A percentile compares a stretch with the other conserved stretches of the same genome.
Conservation (phyloP, 2,797 vertebrate species). For the Coendou prehensilis region DNA sequence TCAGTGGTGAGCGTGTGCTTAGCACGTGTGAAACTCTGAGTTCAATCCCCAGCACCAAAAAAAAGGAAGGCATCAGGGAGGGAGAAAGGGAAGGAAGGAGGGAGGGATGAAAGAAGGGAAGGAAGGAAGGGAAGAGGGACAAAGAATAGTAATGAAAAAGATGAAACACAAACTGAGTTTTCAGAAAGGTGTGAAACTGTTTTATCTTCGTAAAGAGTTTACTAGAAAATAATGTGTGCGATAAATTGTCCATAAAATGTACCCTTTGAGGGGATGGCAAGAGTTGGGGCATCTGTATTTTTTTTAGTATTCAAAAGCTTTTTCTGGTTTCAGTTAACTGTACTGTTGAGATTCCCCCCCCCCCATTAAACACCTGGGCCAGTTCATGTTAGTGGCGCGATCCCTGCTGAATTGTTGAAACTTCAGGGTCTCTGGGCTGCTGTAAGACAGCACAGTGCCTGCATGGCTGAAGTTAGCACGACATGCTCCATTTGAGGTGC, state of each 20-base stretch:
- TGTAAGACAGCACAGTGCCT: slow-evolving; percentile 68
- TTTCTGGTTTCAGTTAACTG: slow-evolving; percentile 86
- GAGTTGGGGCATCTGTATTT: slow-evolving; percentile 61
- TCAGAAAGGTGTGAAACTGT: slow-evolving; percentile 62
- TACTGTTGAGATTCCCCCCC: slow-evolving; percentile 74
- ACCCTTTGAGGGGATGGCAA: neutral
- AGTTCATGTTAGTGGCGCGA: slow-evolving; percentile 74
- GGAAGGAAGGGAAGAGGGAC: neutral
- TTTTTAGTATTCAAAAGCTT: slow-evolving; percentile 78
- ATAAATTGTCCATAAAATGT: slow-evolving; percentile 71
- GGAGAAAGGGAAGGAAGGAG: neutral
- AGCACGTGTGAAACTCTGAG: neutral
- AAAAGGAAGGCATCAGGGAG: neutral
- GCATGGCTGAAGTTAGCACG: slow-evolving; percentile 84
- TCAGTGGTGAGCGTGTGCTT: neutral
- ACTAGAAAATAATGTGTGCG: slow-evolving; percentile 76
- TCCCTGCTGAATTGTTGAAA: slow-evolving; percentile 80
- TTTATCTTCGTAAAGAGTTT: slow-evolving; percentile 73
- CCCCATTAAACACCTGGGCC: slow-evolving; percentile 83
- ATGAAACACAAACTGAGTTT: slow-evolving; percentile 74
- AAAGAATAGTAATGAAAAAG: neutral
- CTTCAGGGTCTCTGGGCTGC: slow-evolving; percentile 76
- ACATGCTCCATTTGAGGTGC: slow-evolving; percentile 88
- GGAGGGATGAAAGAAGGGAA: neutral
- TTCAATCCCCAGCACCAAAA: neutral